These are phyloP conservation scores for Leguminivora glycinivorella DNA, from an alignment of 1,140 invertebrate species.

Conservation along the genomic window DNA sequence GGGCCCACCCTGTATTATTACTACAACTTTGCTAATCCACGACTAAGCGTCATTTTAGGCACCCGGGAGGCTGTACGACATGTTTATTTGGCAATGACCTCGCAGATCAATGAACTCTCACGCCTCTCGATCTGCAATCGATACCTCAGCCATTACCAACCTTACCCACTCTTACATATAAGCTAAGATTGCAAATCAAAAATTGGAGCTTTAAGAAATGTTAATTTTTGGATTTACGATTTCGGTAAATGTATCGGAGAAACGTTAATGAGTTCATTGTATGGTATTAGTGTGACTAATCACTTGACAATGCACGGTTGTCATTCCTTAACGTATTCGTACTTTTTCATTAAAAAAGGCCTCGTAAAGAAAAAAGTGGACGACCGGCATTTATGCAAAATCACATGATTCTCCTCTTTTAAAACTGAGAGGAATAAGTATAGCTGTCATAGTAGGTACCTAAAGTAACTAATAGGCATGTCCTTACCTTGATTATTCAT, in stretches of 20 bases:
- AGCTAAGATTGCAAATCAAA: neutral
- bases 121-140: slow-evolving; percentile 17
- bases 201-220: neutral
- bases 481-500: too few relatives aligned
- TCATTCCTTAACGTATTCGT: neutral
- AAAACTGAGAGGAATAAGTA: too few relatives aligned
- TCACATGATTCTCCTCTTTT: too few relatives aligned
- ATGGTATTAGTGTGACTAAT: neutral
- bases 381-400: too few relatives aligned
- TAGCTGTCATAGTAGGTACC: too few relatives aligned
- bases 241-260: slow-evolving; percentile 15
- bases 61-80: slow-evolving; percentile 53
- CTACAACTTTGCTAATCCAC: slow-evolving; percentile 33
- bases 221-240: slow-evolving; percentile 26
- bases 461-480: too few relatives aligned
- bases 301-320: neutral
- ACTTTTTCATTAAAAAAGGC: neutral
- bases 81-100: slow-evolving; percentile 73
- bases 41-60: slow-evolving; percentile 59
- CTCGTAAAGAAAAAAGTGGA: neutral
- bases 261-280: slow-evolving; percentile 13
- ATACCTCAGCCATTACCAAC: neutral
- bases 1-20: too few relatives aligned
- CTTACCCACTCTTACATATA: neutral
- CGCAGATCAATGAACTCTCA: slow-evolving; percentile 54